These are phyloP conservation scores for Acanthosepion esculentum DNA, from an alignment of 2,888 invertebrate genomes.

Conservation along the genomic window DNA sequence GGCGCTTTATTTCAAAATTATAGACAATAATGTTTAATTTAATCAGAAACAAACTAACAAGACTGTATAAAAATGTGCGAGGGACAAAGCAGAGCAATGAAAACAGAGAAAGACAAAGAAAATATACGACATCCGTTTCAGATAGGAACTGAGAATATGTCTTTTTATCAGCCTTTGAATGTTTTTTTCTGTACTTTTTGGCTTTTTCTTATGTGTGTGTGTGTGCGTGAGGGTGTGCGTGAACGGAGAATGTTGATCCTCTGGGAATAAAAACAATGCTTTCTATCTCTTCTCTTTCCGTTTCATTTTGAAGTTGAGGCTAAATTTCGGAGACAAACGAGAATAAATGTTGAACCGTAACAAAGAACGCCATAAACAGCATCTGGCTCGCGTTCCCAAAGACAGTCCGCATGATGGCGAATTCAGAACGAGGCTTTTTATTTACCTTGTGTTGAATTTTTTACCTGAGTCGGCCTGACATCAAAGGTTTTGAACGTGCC, in stretches of 20 bases:
- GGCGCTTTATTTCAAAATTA: too few relatives aligned
- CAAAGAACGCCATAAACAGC: conserved; percentile 33
- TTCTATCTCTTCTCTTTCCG: background rate
- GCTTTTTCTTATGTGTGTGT: too few relatives aligned
- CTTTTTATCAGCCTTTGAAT: background rate
- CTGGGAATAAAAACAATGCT: background rate
- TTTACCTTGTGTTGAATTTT: background rate
- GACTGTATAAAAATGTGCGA: too few relatives aligned
- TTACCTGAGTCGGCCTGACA: background rate
- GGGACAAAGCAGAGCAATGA: too few relatives aligned
- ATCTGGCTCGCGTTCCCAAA: background rate
- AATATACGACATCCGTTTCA: background rate
- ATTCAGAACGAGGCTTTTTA: background rate
- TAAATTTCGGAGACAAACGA: background rate
- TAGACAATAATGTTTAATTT: too few relatives aligned
- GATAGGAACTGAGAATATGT: background rate
- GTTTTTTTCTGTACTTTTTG: background rate
- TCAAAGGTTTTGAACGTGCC: background rate
- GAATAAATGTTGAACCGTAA: background rate
- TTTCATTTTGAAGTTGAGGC: background rate
- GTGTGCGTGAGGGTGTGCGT: background rate
- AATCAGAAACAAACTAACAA: too few relatives aligned
- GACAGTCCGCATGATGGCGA: background rate
- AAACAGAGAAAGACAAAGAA: background rate
- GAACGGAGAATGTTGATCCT: background rate